These are phyloP conservation scores for Aphelocoma californica DNA, from an alignment of 2,797 vertebrate genomes.

Conservation along the genomic window DNA sequence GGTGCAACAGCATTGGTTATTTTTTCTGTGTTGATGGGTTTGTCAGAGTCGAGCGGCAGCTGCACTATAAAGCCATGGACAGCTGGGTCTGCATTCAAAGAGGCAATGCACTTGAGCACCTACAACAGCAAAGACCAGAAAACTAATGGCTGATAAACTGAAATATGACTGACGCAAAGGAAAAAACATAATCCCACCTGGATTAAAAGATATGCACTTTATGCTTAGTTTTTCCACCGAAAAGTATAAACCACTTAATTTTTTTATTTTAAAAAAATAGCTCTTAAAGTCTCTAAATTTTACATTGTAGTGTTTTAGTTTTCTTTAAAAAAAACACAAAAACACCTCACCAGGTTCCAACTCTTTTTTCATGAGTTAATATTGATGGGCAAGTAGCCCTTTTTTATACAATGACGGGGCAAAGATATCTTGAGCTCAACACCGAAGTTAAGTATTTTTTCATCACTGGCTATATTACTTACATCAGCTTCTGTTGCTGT, in stretches of 20 bases:
- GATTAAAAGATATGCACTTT: background rate
- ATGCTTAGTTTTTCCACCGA: background rate
- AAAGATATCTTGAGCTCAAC: background rate
- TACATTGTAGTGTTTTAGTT: background rate
- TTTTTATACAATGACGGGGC: background rate
- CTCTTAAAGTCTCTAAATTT: background rate
- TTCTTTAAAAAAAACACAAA: background rate
- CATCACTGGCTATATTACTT: conserved; percentile 33
- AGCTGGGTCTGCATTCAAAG: conserved; percentile 88
- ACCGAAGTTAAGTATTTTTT: background rate
- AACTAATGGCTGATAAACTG: background rate
- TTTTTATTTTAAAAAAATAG: background rate
- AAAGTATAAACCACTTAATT: background rate
- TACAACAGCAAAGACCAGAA: conserved; percentile 57
- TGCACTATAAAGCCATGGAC: conserved; percentile 96
- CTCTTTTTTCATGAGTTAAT: background rate
- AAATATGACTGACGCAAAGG: background rate
- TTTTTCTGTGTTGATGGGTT: conserved; percentile 87
- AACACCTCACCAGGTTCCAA: background rate
- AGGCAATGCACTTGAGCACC: conserved; percentile 86
- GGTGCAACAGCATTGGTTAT: conserved; percentile 89
- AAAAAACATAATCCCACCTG: background rate
- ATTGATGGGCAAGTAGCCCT: background rate
- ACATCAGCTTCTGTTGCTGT: conserved; percentile 91
- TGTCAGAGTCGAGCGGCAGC: conserved; percentile 90